Percentiles rank a stretch among this genome's conserved stretches.
Evolutionary conservation across 2,888 invertebrate species (phyloP).

Genomic region (Lasius platythorax): DNA sequence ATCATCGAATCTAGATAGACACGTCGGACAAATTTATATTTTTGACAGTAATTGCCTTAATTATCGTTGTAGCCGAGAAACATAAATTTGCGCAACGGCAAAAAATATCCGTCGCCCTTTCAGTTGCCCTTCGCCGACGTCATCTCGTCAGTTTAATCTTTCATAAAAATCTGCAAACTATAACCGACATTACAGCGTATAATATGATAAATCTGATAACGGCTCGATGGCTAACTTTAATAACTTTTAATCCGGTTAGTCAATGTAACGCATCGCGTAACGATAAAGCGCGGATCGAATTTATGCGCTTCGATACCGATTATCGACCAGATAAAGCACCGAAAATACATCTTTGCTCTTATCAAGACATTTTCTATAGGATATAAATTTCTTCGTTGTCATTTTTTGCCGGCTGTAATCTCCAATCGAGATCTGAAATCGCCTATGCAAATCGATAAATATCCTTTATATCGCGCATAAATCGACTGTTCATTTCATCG

Average conservation of each 20-base stretch:
- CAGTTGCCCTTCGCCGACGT: constrained; percentile 45
- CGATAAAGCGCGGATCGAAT: constrained; percentile 7
- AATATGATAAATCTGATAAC: constrained; percentile 54
- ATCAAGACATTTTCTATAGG: background rate
- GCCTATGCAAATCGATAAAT: constrained; percentile 26
- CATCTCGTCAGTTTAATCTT: constrained; percentile 45
- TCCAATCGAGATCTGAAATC: constrained; percentile 36
- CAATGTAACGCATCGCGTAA: constrained; percentile 15
- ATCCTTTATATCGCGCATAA: constrained; percentile 8
- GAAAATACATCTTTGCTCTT: constrained; percentile 42
- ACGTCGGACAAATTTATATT: constrained; percentile 35
- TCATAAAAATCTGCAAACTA: constrained; percentile 42
- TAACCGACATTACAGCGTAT: constrained; percentile 40
- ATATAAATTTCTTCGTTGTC: constrained; percentile 29
- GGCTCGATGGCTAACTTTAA: constrained; percentile 42
- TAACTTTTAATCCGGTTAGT: constrained; percentile 41
- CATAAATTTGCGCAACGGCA: constrained; percentile 44
- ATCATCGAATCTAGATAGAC: constrained; percentile 36
- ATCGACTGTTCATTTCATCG: background rate
- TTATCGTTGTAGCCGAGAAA: constrained; percentile 36
- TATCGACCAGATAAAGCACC: constrained; percentile 2
- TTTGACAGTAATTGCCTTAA: constrained; percentile 51
- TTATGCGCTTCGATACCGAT: constrained; percentile 34
- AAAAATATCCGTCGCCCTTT: constrained; percentile 41
- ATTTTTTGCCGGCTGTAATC: constrained; percentile 22